Evolutionary conservation across 2,797 vertebrate genomes (phyloP).

Genomic region (Eulemur coronatus): DNA sequence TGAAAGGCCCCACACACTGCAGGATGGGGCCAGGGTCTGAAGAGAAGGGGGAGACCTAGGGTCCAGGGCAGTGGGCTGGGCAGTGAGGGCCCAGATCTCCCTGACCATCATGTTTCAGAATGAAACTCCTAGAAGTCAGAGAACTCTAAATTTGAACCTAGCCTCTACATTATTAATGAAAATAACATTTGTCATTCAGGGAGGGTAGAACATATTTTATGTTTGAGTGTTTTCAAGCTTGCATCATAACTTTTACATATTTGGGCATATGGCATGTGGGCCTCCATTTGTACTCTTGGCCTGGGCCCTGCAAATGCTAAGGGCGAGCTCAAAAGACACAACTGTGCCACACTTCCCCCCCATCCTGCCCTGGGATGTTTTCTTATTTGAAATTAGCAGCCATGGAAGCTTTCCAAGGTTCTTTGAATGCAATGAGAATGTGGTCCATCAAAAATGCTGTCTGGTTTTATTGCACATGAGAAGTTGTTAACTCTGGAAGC

Average conservation of each 20-base stretch:
- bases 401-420: constrained; percentile 59
- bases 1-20: neutral
- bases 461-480: constrained; percentile 66
- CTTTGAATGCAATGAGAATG: constrained; percentile 54
- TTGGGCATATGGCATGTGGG: neutral
- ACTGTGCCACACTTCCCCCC: neutral
- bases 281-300: neutral
- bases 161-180: neutral
- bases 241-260: neutral
- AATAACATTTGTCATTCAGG: neutral
- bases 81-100: neutral
- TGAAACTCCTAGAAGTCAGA: neutral
- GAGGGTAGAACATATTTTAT: neutral
- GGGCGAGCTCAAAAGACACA: neutral
- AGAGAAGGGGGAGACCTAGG: neutral
- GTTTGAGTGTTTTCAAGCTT: neutral
- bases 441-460: constrained; percentile 56
- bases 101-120: neutral
- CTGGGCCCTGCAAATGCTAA: neutral
- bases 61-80: neutral
- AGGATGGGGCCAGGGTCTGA: neutral
- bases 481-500: constrained; percentile 61
- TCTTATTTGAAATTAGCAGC: constrained; percentile 62
- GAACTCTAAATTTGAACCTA: neutral
- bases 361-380: neutral